Base-by-base conservation (phyloP, 30 jellyfish, hydroid and myxozoan genomes). In the Phacellophora camtschatica region DNA sequence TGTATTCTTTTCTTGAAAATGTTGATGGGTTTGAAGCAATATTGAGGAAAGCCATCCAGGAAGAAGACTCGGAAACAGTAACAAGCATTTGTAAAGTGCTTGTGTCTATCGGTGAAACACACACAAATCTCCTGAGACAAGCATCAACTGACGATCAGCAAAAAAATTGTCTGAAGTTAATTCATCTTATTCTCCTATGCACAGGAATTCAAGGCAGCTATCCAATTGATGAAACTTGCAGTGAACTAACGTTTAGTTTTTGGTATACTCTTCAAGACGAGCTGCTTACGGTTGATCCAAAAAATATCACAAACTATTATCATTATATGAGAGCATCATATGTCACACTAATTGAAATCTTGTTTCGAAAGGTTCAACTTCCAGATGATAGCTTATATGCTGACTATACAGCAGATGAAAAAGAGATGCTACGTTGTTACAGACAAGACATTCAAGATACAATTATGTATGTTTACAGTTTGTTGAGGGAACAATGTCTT, bases 361-460 rank as follows among this genome's bases (percentile, higher is more conserved):
- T 80, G 27, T 82, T 81, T 34, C 74, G 27, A 39, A 88, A 88
- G 46, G 90, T 69, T 1, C 95, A 88, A 59, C 48, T 66, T 36
- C 97, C 97, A 10, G 80, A 55, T 32, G 97, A 88, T 0, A 71
- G 39, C 22, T 33, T 71, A 4, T 81, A 69, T 37, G 54, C 33
- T 4, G 74, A 35, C 24, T 81, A 28, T 61, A 39, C 95, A 37
- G 36, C 68, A 16, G 97, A 88, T 49, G 97, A 88, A 31, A 88
- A 88, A 45, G 97, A 88, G 49, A 65, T 71, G 87, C 53, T 88
- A 0, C 90, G 97, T 13, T 82, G 97, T 68, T 88, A 88, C 62
- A 66, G 97, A 25, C 90, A 77, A 25, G 97, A 88, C 55, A 68
- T 88, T 69, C 97, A 88, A 81, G 97, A 88, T 65, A 88, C 97